Conservation (phyloP, 2,113 vertebrate species). For the Manacus vitellinus region DNA sequence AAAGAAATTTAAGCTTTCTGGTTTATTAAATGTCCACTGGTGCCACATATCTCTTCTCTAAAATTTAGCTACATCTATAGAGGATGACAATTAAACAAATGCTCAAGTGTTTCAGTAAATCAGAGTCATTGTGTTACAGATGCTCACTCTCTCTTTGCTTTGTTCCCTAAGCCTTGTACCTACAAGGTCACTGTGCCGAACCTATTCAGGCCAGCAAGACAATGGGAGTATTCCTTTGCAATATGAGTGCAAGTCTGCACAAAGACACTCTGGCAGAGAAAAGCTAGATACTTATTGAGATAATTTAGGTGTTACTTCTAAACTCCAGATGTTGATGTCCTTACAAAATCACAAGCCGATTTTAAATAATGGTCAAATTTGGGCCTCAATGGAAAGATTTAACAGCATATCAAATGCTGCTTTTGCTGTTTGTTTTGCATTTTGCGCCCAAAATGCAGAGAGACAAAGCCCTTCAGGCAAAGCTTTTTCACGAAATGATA, state of each 20-base stretch:
- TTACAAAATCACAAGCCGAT: background rate
- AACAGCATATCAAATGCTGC: background rate
- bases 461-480: background rate
- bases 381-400: background rate
- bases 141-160: background rate
- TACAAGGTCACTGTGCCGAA: background rate
- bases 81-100: background rate
- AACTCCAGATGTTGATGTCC: background rate
- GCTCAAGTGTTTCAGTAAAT: background rate
- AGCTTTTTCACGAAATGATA: slow-evolving; percentile 7
- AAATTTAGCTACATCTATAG: background rate
- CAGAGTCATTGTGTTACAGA: background rate
- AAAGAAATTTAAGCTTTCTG: background rate
- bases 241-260: background rate
- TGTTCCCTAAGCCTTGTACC: background rate
- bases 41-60: background rate
- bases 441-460: background rate
- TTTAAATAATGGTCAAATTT: background rate
- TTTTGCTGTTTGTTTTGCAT: background rate
- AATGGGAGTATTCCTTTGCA: background rate
- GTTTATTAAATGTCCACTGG: background rate
- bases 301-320: background rate
- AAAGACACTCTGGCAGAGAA: background rate
- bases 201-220: background rate
- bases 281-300: background rate